Base-by-base conservation (phyloP, 2,888 invertebrate species). In the Oxycera nigricornis region DNA sequence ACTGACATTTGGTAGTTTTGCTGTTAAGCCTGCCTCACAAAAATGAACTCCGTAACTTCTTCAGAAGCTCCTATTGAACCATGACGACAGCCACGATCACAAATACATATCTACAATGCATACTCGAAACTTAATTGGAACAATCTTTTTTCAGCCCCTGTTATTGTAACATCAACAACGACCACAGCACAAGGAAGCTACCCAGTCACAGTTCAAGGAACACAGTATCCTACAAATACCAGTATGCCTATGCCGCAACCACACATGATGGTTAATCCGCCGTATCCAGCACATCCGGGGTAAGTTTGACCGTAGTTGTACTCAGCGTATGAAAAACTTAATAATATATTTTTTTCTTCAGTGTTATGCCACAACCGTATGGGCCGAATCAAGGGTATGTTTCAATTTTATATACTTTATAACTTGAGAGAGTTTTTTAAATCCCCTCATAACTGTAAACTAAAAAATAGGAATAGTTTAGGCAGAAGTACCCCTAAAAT, bases 111-210 rank as follows among this genome's bases (percentile, higher is more conserved):
- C n/a, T n/a, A n/a, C n/a, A n/a, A n/a, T n/a, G n/a, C n/a, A n/a
- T n/a, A n/a, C n/a, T n/a, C n/a, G n/a, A n/a, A n/a, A n/a, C n/a
- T n/a, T n/a, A n/a, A n/a, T n/a, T n/a, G n/a, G n/a, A n/a, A n/a
- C n/a, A n/a, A n/a, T n/a, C n/a, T n/a, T n/a, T 55, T 55, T 68
- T 20, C 39, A 72, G 72, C 72, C 6, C 72, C 72, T n/a, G 72
- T 72, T 17, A 55, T 72, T 26, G 52, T 72, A 7, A 72, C 72
- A 35, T 72, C 72, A 55, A 31, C 72, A 72, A 57, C 72, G 35
- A 17, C 50, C 24, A 20, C 72, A n/a, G 11, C 61, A 11, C 14
- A 52, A 7, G 72, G 55, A 30, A 55, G 65, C 9, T 74, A 74
- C 14, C 62, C 72, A 57, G 24, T 26, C 11, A 72, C 74, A 11